Conservation (phyloP, 2,113 vertebrate species). For the Psittacara wagleri region DNA sequence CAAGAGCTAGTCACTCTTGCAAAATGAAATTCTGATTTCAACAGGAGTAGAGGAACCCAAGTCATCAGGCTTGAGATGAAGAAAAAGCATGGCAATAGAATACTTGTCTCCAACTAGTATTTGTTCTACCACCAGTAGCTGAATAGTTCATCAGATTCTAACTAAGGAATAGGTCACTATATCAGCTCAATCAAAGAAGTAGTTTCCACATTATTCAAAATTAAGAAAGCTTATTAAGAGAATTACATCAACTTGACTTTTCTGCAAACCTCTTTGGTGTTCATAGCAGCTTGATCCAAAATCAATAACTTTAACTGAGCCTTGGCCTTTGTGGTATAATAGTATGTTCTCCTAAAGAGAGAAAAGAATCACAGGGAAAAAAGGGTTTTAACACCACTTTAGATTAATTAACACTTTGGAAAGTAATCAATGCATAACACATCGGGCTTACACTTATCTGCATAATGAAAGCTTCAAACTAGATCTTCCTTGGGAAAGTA, state of each 20-base stretch:
- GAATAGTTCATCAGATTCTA: neutral
- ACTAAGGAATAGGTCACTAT: neutral
- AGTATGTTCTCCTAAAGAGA: conserved; percentile 89
- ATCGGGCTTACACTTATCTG: neutral
- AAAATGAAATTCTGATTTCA: neutral
- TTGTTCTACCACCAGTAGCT: neutral
- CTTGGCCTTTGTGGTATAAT: conserved; percentile 85
- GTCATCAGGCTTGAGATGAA: neutral
- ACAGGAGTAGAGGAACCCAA: neutral
- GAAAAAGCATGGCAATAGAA: neutral
- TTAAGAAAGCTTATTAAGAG: conserved; percentile 54
- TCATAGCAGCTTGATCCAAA: conserved; percentile 96
- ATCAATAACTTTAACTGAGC: conserved; percentile 94
- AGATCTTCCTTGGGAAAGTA: neutral
- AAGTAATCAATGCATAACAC: neutral
- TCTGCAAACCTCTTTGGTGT: conserved; percentile 86
- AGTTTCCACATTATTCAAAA: neutral
- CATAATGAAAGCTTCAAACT: neutral
- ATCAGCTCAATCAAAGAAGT: neutral
- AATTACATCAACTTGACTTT: conserved; percentile 69
- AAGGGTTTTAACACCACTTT: neutral
- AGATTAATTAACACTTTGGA: neutral
- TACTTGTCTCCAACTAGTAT: neutral
- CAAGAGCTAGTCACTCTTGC: neutral
- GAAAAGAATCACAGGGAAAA: neutral